Evolutionary conservation across 2,888 invertebrate genomes (phyloP), one percentile per base, ranked within the genome.

Genomic region (Beris morrisii): DNA sequence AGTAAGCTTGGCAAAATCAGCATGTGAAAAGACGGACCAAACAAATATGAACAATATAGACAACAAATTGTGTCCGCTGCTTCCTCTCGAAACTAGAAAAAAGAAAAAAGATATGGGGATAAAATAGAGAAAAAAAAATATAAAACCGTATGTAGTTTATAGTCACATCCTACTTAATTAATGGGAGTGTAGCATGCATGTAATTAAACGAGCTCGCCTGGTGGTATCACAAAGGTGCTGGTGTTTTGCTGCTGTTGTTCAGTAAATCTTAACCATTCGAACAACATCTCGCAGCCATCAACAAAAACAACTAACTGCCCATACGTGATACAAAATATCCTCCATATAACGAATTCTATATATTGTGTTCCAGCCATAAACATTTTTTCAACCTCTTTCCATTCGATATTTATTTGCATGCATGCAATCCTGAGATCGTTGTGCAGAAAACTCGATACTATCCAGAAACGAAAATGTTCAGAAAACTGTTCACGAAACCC

Each of bases 181-280:
- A 67, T 67, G 67, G 58, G 22, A 44, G n/a, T 67, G 64, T 64
- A 54, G 67, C 67, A 67, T 67, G 67, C 67, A 67, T 67, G 67
- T 67, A 67, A 67, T 67, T 67, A 67, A 67, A 67, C 57, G 46
- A 58, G 50, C 61, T 61, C 61, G 43, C 61, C 61, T 61, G 66
- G 63, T 66, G 66, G 56, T 63, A 66, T 66, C 66, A 48, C 50
- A 61, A 61, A 61, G 61, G 61, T 61, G 61, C 61, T 61, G 52
- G 61, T 61, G 61, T 61, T 61, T 61, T 52, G 61, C 61, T 52
- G 61, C 61, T 61, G 61, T 61, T 52, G 50, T 38, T 61, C 61
- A 50, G 61, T 61, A 61, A 61, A 61, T 61, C 61, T 61, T 61
- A 38, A 52, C 61, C 61, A 50, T 61, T 43, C 12, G 32, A 61